A percentile compares a stretch with the other conserved stretches of the same genome.
Evolutionary conservation across 2,888 invertebrate genomes (phyloP).

Genomic region (Carpatolechia fugitivella): DNA sequence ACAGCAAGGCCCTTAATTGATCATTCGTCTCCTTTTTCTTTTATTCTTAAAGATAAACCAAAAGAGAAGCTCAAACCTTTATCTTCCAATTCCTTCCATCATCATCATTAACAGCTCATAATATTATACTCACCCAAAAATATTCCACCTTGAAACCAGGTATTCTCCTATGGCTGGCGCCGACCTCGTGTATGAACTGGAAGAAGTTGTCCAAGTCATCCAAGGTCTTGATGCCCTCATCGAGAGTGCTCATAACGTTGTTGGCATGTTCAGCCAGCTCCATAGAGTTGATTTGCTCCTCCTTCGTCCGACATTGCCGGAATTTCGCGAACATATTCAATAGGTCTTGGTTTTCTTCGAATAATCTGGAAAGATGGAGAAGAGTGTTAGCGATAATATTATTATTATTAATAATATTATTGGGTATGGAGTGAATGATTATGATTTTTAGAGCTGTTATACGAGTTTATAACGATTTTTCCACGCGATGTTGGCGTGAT

Average conservation of each 20-base stretch:
- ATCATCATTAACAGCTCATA: no score
- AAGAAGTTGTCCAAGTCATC: constrained; percentile 92
- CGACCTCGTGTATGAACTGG: constrained; percentile 89
- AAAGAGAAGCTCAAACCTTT: no score
- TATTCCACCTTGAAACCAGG: constrained; percentile 91
- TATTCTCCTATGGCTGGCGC: constrained; percentile 89
- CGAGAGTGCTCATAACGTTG: constrained; percentile 93
- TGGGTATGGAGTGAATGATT: no score
- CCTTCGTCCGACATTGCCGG: constrained; percentile 86
- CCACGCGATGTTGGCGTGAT: no score
- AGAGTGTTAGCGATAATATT: neutral
- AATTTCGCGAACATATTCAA: constrained; percentile 90
- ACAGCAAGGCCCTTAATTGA: no score
- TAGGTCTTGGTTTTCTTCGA: constrained; percentile 90
- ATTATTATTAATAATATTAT: no score
- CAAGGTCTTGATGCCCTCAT: constrained; percentile 92
- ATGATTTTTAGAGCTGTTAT: no score
- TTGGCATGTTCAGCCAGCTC: constrained; percentile 92
- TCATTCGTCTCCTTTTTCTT: no score
- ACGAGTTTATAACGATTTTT: no score
- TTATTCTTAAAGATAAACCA: no score
- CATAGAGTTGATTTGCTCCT: constrained; percentile 89
- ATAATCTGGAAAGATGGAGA: constrained; percentile 81
- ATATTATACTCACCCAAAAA: constrained; percentile 91
- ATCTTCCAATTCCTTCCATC: no score